Percentiles rank a stretch among this genome's conserved stretches.
phyloP scores from a whole-genome alignment of 1,140 invertebrate species.

The Globodera ellingtonae region DNA sequence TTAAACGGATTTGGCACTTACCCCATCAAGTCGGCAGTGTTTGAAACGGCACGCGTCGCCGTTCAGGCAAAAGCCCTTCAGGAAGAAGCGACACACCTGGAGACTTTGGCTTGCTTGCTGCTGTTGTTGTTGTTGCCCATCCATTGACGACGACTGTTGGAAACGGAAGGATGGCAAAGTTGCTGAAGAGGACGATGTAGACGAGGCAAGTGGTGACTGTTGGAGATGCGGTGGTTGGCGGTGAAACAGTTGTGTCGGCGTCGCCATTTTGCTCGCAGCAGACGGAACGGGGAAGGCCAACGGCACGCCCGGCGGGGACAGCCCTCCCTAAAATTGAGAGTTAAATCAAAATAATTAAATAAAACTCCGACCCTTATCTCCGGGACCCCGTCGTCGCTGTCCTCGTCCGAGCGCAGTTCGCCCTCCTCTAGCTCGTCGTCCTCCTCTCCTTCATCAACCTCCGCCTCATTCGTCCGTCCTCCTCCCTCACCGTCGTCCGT shows the following conservation, averaged over 20 bases:
- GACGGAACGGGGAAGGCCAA: neutral
- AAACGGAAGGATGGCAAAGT: neutral
- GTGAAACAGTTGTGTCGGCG: neutral
- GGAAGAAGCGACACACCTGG: slow-evolving; percentile 18
- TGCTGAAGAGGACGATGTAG: neutral
- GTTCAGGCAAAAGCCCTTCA: slow-evolving; percentile 24
- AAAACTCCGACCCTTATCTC: neutral
- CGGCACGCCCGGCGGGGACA: neutral
- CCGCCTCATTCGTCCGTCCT: neutral
- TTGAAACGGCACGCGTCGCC: slow-evolving; percentile 24
- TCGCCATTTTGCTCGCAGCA: neutral
- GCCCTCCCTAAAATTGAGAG: neutral
- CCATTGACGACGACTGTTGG: neutral
- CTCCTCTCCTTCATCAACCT: neutral
- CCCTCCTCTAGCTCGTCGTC: slow-evolving; percentile 5
- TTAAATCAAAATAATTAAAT: neutral
- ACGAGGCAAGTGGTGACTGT: neutral
- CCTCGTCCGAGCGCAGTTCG: slow-evolving; percentile 1
- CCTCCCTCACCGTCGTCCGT: neutral
- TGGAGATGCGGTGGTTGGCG: neutral
- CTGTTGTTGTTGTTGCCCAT: neutral
- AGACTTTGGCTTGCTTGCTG: neutral
- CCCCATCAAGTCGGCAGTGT: neutral
- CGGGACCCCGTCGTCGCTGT: slow-evolving; percentile 3
- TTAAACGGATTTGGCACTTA: neutral